A percentile compares a stretch with the other conserved stretches of the same genome.
Evolutionary conservation across 2,113 vertebrate genomes (phyloP).

Genomic region (Eupsittula cactorum): DNA sequence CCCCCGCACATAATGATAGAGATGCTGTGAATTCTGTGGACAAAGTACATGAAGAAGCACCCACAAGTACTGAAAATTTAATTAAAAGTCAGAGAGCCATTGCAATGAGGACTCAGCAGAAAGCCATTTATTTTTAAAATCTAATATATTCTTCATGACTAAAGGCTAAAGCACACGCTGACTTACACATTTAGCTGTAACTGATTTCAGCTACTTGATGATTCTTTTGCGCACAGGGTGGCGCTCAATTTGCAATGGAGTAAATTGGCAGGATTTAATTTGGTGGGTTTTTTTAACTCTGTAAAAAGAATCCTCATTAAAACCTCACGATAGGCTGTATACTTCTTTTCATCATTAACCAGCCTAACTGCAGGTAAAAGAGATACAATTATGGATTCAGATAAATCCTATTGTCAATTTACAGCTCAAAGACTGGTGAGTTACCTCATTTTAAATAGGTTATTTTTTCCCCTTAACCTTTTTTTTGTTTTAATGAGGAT

Average conservation of each 20-base stretch:
- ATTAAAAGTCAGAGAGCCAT: conserved; percentile 92
- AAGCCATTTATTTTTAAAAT: conserved; percentile 95
- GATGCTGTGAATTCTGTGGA: conserved; percentile 73
- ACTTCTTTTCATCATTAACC: conserved; percentile 93
- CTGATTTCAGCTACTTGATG: conserved; percentile 87
- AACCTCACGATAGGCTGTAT: conserved; percentile 84
- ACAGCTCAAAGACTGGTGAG: conserved; percentile 87
- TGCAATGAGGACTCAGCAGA: conserved; percentile 86
- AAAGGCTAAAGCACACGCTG: conserved; percentile 89
- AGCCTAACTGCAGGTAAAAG: conserved; percentile 91
- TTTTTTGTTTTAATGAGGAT: conserved; percentile 93
- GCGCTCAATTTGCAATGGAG: conserved; percentile 89
- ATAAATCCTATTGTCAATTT: conserved; percentile 98
- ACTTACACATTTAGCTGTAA: conserved; percentile 91
- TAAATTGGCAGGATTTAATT: conserved; percentile 98
- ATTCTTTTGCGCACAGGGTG: conserved; percentile 89
- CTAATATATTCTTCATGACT: conserved; percentile 90
- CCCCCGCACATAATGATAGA: conserved; percentile 72
- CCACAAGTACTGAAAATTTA: conserved; percentile 88
- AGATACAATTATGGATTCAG: conserved; percentile 95
- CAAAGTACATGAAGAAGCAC: conserved; percentile 76
- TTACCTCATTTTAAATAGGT: conserved; percentile 85
- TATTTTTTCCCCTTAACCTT: conserved; percentile 84
- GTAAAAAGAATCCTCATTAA: conserved; percentile 97
- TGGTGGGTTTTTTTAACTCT: conserved; percentile 94